Evolutionary conservation across 2,113 vertebrate species (phyloP), one percentile per base, ranked within the genome.

Genomic region (Ammodytes dubius): DNA sequence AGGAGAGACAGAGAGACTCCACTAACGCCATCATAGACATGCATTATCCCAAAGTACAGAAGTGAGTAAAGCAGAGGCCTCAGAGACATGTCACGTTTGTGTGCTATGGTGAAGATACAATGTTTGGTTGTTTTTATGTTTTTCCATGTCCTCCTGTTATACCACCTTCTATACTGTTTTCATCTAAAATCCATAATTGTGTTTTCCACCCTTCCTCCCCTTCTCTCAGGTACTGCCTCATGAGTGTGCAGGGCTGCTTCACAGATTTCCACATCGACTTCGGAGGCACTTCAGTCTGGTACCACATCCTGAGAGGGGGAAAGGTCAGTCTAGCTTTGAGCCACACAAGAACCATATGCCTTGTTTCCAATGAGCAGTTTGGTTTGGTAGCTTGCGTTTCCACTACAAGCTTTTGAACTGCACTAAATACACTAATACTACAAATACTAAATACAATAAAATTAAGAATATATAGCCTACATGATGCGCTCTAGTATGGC

Each of bases 191-290:
- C 7, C 8, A 2, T 12, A 27, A 1, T 54, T 14, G n/a, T 52
- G 3, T 40, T 40, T 53, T 70, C 66, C 75, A 3, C 35, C 87
- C 49, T 40, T 49, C 9, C n/a, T 39, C 17, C 42, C 1, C 49
- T 8, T 60, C 17, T 83, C 61, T 15, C 15, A 99, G 98, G 84
- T 99, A 99, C 94, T 99, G 98, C 93, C 93, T 99, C 73, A 99
- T 99, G 98, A 99, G 98, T 73, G 98, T 99, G 72, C 96, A 97
- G 93, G 98, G 98, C 90, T 99, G 98, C 94, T 99, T 99, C 92
- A 99, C 98, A 85, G 98, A 99, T 91, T 99, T 99, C 93, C 98
- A 99, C 40, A 96, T 99, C 70, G 98, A 99, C 91, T 99, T 99
- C 11, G 98, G 98, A 58, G 98, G 98, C 27, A 99, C 98, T 40